Conservation (phyloP, 2,888 invertebrate species). For the Anoncus sp. region DNA sequence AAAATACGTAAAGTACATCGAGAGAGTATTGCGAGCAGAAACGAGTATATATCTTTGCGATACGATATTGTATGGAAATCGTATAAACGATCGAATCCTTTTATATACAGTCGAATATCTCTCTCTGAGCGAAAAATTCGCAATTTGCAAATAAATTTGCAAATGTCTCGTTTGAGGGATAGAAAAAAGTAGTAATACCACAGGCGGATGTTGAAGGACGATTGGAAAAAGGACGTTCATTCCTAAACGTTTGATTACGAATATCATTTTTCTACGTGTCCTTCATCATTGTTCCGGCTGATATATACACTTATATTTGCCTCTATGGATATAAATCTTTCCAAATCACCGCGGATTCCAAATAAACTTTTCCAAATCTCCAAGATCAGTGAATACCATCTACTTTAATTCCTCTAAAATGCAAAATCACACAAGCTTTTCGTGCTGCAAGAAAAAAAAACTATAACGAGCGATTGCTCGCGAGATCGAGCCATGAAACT, state of each 20-base stretch:
- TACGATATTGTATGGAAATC: conserved; percentile 40
- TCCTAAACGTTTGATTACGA: no score
- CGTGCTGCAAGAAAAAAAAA: not conserved
- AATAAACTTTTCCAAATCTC: not conserved
- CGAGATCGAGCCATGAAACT: not conserved
- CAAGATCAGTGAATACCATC: no score
- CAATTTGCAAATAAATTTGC: conserved; percentile 24
- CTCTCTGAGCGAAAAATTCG: not conserved
- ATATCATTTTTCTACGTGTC: no score
- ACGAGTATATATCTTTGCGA: conserved; percentile 26
- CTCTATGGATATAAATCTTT: no score
- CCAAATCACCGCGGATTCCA: no score
- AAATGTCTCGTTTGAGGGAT: conserved; percentile 2
- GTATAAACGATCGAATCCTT: conserved; percentile 27
- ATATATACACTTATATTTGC: no score
- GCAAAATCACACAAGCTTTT: not conserved
- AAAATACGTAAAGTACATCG: conserved; percentile 3
- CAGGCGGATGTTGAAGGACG: no score
- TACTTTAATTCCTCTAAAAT: not conserved
- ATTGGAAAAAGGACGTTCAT: no score
- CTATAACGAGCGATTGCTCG: not conserved
- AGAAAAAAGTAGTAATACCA: no score
- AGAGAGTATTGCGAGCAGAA: conserved; percentile 12
- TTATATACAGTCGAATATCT: not conserved
- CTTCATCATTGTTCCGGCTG: no score